phyloP scores from a whole-genome alignment of 2,797 vertebrate species.

The Anolis apletophallus region DNA sequence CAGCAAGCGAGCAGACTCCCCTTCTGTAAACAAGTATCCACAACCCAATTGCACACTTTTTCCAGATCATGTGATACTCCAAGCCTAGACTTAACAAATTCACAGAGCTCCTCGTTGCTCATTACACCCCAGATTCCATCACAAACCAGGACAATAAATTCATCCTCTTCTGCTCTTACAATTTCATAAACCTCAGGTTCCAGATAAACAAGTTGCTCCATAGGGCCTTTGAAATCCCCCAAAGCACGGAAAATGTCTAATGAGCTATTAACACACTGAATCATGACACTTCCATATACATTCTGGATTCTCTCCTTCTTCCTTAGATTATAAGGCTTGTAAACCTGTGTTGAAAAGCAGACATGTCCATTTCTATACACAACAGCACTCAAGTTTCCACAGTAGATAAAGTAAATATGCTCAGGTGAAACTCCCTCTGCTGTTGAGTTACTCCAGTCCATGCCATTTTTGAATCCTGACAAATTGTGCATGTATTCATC shows the following conservation, averaged over 20 bases:
- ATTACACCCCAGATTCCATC: conserved; percentile 99
- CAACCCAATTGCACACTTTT: conserved; percentile 97
- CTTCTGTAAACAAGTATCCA: conserved; percentile 99
- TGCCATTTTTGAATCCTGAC: conserved; percentile 95
- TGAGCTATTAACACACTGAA: conserved; percentile 97
- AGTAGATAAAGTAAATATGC: conserved; percentile 97
- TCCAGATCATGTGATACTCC: conserved; percentile 95
- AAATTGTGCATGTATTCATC: conserved; percentile 99
- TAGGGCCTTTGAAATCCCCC: conserved; percentile 98
- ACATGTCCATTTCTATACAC: conserved; percentile 92
- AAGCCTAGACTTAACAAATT: conserved; percentile 95
- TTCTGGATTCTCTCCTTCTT: conserved; percentile 99
- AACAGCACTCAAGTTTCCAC: conserved; percentile 96
- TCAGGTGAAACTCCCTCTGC: conserved; percentile 96
- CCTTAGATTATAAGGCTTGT: conserved; percentile 97
- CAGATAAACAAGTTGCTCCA: conserved; percentile 98
- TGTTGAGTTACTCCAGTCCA: conserved; percentile 99
- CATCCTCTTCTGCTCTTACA: conserved; percentile 91
- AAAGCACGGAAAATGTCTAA: conserved; percentile 96
- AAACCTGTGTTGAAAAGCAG: conserved; percentile 97
- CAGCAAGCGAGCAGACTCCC: too few species aligned
- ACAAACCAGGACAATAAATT: conserved; percentile 96
- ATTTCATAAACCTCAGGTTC: conserved; percentile 97
- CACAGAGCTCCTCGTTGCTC: conserved; percentile 98
- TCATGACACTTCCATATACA: conserved; percentile 98